A percentile compares a stretch with the other conserved stretches of the same genome.
phyloP scores from a whole-genome alignment of 2,888 invertebrate genomes.

The Caradrina clavipalpis region DNA sequence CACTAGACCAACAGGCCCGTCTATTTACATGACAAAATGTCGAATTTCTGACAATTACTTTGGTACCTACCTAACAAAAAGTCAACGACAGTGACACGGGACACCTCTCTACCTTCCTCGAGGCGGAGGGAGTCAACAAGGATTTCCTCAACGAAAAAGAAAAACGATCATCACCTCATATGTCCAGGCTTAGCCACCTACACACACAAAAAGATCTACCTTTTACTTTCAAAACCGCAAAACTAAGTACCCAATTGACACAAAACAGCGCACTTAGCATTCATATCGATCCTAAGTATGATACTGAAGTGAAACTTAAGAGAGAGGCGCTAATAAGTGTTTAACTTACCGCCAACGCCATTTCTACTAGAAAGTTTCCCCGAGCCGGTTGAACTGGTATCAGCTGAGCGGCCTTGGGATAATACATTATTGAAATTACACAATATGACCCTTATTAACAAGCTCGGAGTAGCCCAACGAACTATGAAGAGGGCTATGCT shows the following conservation, averaged over 20 bases:
- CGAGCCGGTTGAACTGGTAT: constrained; percentile 34
- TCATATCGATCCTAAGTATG: constrained; percentile 42
- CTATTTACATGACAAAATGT: no score
- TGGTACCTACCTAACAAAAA: no score
- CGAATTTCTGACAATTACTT: no score
- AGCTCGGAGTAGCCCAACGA: no score
- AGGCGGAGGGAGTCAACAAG: no score
- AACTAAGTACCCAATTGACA: constrained; percentile 26
- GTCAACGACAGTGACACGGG: no score
- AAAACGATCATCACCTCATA: not conserved
- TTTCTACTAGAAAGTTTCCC: constrained; percentile 64
- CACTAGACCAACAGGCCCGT: no score
- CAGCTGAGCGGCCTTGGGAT: constrained; percentile 45
- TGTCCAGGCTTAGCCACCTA: not conserved
- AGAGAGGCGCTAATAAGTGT: constrained; percentile 64
- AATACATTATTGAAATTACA: constrained; percentile 16
- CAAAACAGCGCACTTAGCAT: constrained; percentile 27
- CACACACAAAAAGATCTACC: not conserved
- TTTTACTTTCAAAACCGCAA: constrained; percentile 27
- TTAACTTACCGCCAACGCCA: constrained; percentile 46
- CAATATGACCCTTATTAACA: no score
- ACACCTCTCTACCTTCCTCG: no score
- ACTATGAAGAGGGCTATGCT: no score
- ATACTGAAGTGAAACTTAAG: constrained; percentile 51
- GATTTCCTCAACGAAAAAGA: no score